Percentiles rank a stretch among this genome's conserved stretches.
Evolutionary conservation across 2,888 invertebrate genomes (phyloP).

Genomic region (Mythimna ferrago): DNA sequence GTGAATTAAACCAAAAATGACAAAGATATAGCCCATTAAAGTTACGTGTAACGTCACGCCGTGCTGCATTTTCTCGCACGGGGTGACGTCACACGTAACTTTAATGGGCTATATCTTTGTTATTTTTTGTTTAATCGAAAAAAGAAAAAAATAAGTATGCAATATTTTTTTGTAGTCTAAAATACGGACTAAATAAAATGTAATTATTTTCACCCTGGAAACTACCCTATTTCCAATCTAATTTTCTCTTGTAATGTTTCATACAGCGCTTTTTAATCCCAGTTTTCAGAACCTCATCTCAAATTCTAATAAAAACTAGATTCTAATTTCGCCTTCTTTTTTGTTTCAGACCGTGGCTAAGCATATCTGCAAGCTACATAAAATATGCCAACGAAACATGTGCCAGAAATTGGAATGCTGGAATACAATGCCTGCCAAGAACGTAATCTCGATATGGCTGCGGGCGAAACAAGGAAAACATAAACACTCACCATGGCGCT

Average conservation of each 20-base stretch:
- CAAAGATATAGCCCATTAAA: too few relatives aligned
- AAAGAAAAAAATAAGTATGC: too few relatives aligned
- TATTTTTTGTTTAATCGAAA: too few relatives aligned
- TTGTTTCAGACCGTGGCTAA: conserved; percentile 83
- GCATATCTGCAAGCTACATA: conserved; percentile 69
- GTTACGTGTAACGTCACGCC: too few relatives aligned
- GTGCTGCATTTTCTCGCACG: too few relatives aligned
- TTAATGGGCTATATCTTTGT: too few relatives aligned
- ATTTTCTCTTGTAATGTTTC: conserved; percentile 38
- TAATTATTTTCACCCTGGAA: too few relatives aligned
- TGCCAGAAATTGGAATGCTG: conserved; percentile 81
- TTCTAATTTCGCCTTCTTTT: conserved; percentile 68
- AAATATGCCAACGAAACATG: conserved; percentile 85
- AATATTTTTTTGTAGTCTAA: too few relatives aligned
- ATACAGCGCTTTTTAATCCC: conserved; percentile 17
- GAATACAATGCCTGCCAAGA: conserved; percentile 88
- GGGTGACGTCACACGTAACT: too few relatives aligned
- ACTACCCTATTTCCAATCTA: conserved; percentile 29
- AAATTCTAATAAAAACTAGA: conserved; percentile 30
- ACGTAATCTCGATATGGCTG: conserved; percentile 88
- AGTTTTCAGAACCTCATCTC: conserved; percentile 14
- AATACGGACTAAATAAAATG: too few relatives aligned
- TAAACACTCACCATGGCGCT: conserved; percentile 88
- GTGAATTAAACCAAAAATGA: too few relatives aligned
- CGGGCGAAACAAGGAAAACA: conserved; percentile 87